phyloP scores from a whole-genome alignment of 2,888 invertebrate genomes.

The Cantharis rustica region DNA sequence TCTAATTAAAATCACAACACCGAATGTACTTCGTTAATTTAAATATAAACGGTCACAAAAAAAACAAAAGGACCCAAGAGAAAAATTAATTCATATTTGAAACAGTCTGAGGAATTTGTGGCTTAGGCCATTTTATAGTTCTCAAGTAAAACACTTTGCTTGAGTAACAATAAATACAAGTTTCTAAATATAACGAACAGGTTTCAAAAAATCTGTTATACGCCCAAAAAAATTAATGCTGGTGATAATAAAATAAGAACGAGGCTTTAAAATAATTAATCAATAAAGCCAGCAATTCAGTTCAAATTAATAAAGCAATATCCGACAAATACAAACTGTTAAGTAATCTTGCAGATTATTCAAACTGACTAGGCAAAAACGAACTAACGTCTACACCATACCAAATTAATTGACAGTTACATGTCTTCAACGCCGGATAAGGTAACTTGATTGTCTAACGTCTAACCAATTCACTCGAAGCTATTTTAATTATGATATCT shows the following conservation, averaged over 20 bases:
- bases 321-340: background rate
- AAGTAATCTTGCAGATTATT: background rate
- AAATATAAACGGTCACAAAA: background rate
- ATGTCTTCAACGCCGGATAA: slow-evolving; percentile 4
- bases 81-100: too few species aligned
- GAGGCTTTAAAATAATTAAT: background rate
- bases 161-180: slow-evolving; percentile 15
- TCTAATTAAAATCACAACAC: background rate
- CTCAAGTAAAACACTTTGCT: too few species aligned
- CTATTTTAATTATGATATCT: slow-evolving; percentile 6
- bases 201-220: slow-evolving; percentile 25
- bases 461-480: background rate
- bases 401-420: background rate
- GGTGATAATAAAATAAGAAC: background rate
- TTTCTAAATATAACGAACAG: slow-evolving; percentile 26
- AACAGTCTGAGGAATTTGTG: too few species aligned
- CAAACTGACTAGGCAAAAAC: background rate
- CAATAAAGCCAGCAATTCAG: background rate
- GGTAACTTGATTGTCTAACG: background rate
- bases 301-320: background rate
- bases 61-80: background rate
- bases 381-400: background rate
- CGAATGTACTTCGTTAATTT: background rate
- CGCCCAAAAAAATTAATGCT: slow-evolving; percentile 6
- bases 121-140: too few species aligned